A percentile compares a stretch with the other conserved stretches of the same genome.
Conservation (phyloP, 1,140 invertebrate species). For the Thaumetopoea pityocampa region DNA sequence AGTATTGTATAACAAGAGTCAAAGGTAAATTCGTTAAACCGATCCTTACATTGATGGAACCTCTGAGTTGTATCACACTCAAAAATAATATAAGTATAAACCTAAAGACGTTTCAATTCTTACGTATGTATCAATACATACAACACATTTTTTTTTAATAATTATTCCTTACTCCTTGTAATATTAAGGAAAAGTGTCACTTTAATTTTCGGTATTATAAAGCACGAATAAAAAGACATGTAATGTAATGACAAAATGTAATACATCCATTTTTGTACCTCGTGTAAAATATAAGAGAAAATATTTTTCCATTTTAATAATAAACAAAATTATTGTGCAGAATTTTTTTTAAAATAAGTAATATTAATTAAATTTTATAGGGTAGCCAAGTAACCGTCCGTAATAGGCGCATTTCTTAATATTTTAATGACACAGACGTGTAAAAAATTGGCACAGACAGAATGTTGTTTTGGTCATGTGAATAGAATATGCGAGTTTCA, state of each 20-base stretch:
- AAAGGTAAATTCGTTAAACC: no score
- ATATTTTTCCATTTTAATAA: slow-evolving; percentile 48
- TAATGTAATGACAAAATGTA: slow-evolving; percentile 9
- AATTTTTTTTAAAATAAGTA: background rate
- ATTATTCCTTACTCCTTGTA: no score
- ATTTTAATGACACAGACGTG: slow-evolving; percentile 10
- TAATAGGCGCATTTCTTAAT: no score
- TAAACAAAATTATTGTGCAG: slow-evolving; percentile 8
- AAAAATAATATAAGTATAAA: no score
- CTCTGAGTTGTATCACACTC: no score
- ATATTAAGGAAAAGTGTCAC: no score
- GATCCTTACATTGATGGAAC: no score
- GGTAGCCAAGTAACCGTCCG: slow-evolving; percentile 23
- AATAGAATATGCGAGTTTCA: no score
- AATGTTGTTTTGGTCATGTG: slow-evolving; percentile 6
- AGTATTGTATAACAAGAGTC: slow-evolving; percentile 5
- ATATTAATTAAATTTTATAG: slow-evolving; percentile 4
- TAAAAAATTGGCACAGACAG: slow-evolving; percentile 6
- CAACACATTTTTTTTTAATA: no score
- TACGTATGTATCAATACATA: no score
- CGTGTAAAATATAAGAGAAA: slow-evolving; percentile 37
- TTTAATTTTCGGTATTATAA: no score
- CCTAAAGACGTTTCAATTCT: no score
- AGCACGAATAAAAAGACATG: slow-evolving; percentile 7
- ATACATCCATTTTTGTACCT: slow-evolving; percentile 42